phyloP scores from a whole-genome alignment of 35 echinoderm and acorn worm genomes.

The Heliocidaris erythrogramma region DNA sequence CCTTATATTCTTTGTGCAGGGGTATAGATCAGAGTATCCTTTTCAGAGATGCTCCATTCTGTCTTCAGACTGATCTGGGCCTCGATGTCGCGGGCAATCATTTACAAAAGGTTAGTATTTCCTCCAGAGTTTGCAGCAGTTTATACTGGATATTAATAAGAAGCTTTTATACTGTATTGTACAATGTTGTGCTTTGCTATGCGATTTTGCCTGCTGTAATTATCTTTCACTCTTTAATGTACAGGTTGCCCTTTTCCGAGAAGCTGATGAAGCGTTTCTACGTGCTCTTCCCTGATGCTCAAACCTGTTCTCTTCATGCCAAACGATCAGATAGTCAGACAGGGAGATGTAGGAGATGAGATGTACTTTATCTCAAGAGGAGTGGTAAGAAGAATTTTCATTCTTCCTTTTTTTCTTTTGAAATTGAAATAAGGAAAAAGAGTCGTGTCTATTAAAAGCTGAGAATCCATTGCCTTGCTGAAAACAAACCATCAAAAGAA shows the following conservation, averaged over 20 bases:
- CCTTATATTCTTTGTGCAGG: constrained; percentile 40
- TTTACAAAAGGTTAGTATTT: constrained; percentile 75
- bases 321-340: constrained; percentile 87
- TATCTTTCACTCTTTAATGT: background rate
- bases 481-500: too few relatives aligned
- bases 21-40: constrained; percentile 82
- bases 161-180: too few relatives aligned
- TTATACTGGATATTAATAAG: background rate
- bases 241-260: constrained; percentile 79
- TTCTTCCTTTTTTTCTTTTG: background rate
- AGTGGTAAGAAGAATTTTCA: constrained; percentile 61
- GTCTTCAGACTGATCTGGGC: constrained; percentile 84
- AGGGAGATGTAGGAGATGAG: constrained; percentile 91
- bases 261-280: constrained; percentile 82
- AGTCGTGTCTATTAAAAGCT: too few relatives aligned
- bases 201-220: too few relatives aligned
- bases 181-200: too few relatives aligned
- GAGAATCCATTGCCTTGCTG: too few relatives aligned
- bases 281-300: constrained; percentile 86
- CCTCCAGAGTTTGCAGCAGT: background rate
- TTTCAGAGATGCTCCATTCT: constrained; percentile 81
- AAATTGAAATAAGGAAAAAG: too few relatives aligned
- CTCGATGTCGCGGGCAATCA: constrained; percentile 65
- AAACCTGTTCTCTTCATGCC: constrained; percentile 87
- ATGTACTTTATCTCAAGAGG: constrained; percentile 97